Evolutionary conservation across 2,888 invertebrate genomes (phyloP).

Genomic region (Hololepta plana): DNA sequence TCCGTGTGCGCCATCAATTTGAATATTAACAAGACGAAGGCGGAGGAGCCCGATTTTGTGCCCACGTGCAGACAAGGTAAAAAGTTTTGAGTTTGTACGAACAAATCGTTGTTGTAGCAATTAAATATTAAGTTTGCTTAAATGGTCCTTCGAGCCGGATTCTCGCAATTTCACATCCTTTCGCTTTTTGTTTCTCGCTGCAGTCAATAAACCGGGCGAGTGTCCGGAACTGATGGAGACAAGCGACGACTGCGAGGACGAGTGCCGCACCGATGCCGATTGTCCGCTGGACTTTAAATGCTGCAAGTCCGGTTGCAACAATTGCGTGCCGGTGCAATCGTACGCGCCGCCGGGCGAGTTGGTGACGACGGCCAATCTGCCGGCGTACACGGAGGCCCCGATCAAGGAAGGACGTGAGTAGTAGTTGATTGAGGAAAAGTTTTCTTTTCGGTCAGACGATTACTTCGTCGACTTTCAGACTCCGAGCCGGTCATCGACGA

Average conservation of each 20-base stretch:
- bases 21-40: slow-evolving; percentile 23
- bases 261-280: slow-evolving; percentile 67
- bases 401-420: slow-evolving; percentile 18
- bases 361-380: slow-evolving; percentile 24
- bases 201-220: slow-evolving; percentile 49
- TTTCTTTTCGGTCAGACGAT: not conserved
- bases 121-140: not conserved
- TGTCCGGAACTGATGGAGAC: slow-evolving; percentile 36
- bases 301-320: slow-evolving; percentile 59
- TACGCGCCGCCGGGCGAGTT: slow-evolving; percentile 22
- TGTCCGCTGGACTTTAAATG: slow-evolving; percentile 66
- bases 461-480: slow-evolving; percentile 14
- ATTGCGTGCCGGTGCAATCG: slow-evolving; percentile 18
- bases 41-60: slow-evolving; percentile 27
- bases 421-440: too few species aligned
- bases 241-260: slow-evolving; percentile 38
- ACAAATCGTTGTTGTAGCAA: not conserved
- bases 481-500: slow-evolving; percentile 23
- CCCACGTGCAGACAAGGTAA: slow-evolving; percentile 48
- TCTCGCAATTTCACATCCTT: not conserved
- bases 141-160: not conserved
- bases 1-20: slow-evolving; percentile 52
- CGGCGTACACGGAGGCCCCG: slow-evolving; percentile 23
- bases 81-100: slow-evolving; percentile 3
- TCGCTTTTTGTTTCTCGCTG: not conserved